A percentile compares a stretch with the other conserved stretches of the same genome.
phyloP scores from a whole-genome alignment of 2,888 invertebrate genomes.

The Azorinus chamasolen region DNA sequence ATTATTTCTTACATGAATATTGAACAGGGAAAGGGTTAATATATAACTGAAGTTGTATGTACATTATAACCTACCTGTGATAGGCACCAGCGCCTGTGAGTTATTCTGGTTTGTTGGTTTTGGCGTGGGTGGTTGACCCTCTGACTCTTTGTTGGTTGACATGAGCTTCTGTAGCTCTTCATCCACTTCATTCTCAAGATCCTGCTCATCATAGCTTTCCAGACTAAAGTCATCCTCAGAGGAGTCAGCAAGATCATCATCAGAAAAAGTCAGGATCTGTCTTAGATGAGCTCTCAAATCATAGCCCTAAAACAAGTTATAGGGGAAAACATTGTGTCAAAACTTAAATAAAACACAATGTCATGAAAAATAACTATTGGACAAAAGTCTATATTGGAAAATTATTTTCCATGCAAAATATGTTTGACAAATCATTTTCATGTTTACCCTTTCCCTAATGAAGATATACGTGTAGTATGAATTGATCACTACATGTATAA shows the following conservation, averaged over 20 bases:
- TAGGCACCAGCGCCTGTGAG: slow-evolving; percentile 45
- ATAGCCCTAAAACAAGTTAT: slow-evolving; percentile 42
- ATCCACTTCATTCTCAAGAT: slow-evolving; percentile 42
- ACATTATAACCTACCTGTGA: slow-evolving; percentile 28
- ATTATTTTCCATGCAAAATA: too few species aligned
- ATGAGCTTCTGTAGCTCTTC: slow-evolving; percentile 57
- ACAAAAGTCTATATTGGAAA: too few species aligned
- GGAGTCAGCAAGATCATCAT: slow-evolving; percentile 44
- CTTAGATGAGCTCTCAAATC: slow-evolving; percentile 55
- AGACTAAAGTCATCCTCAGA: slow-evolving; percentile 48
- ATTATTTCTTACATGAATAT: too few species aligned
- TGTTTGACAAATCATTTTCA: too few species aligned
- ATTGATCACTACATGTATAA: too few species aligned
- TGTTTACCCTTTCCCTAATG: too few species aligned
- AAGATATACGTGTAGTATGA: too few species aligned
- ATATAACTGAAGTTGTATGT: too few species aligned
- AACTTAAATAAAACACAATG: not conserved
- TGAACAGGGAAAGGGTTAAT: too few species aligned
- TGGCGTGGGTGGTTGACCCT: slow-evolving; percentile 44
- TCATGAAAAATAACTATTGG: too few species aligned
- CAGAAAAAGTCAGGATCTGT: slow-evolving; percentile 56
- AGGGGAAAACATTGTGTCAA: not conserved
- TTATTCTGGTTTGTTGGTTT: slow-evolving; percentile 47
- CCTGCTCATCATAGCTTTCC: slow-evolving; percentile 59
- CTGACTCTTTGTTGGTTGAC: slow-evolving; percentile 11